These are phyloP conservation scores for Diachasmimorpha longicaudata DNA, from an alignment of 1,140 invertebrate genomes.

Conservation along the genomic window DNA sequence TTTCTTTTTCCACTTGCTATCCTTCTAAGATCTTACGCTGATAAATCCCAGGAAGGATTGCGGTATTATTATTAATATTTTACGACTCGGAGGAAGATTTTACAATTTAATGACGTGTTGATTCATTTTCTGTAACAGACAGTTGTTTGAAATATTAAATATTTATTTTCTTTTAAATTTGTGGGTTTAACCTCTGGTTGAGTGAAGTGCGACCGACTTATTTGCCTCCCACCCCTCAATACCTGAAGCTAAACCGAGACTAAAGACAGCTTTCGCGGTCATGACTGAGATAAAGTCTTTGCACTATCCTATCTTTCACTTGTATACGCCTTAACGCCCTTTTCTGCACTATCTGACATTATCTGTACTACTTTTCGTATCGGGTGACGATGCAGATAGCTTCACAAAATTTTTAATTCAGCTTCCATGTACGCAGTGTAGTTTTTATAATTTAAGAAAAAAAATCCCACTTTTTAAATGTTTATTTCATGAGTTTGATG, in stretches of 20 bases:
- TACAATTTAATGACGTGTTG: background rate
- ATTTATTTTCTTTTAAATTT: background rate
- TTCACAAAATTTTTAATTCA: too few relatives aligned
- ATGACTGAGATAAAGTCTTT: constrained; percentile 25
- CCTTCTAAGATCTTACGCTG: too few relatives aligned
- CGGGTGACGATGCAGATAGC: too few relatives aligned
- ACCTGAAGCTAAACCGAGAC: background rate
- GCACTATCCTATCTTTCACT: background rate
- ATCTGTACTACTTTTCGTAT: too few relatives aligned
- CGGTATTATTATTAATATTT: background rate
- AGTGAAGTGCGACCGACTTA: background rate
- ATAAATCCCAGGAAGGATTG: too few relatives aligned
- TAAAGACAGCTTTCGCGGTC: constrained; percentile 37
- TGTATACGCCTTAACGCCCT: background rate
- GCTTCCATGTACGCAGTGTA: too few relatives aligned
- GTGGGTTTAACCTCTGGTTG: background rate
- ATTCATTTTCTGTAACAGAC: too few relatives aligned
- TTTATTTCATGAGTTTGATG: background rate
- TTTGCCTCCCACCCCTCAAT: background rate
- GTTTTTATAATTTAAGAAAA: too few relatives aligned
- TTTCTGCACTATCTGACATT: background rate
- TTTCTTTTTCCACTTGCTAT: background rate
- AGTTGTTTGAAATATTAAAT: background rate
- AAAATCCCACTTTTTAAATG: background rate
- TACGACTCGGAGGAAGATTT: background rate